phyloP scores from a whole-genome alignment of 2,888 invertebrate species.

The Archaeoteleia sp. region DNA sequence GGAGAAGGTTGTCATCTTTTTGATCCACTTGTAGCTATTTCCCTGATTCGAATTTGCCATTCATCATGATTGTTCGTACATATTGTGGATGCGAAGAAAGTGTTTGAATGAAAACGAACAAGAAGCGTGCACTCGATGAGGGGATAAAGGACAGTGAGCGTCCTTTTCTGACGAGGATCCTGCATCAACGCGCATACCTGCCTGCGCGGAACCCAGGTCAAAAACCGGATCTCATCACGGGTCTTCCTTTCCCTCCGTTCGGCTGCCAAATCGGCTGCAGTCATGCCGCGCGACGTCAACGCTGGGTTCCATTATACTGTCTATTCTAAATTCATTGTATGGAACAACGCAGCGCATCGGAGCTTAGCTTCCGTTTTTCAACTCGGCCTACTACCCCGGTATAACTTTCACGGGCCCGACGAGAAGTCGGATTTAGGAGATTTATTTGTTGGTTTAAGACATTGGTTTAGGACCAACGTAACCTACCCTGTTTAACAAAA shows the following conservation, averaged over 20 bases:
- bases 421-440: conserved; percentile 2
- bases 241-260: conserved; percentile 27
- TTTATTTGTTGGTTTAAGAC: conserved; percentile 19
- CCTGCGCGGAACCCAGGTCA: conserved; percentile 56
- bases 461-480: no score
- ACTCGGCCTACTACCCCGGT: conserved; percentile 16
- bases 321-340: conserved; percentile 10
- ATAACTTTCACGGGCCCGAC: conserved; percentile 9
- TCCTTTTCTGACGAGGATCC: conserved; percentile 38
- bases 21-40: no score
- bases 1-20: no score
- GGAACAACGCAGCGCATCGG: conserved; percentile 2
- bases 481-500: no score
- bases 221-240: conserved; percentile 60
- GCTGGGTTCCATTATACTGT: conserved; percentile 16
- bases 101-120: no score
- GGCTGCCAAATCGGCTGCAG: conserved; percentile 36
- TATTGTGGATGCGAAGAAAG: no score
- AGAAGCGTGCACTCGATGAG: no score
- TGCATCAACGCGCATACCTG: conserved; percentile 40
- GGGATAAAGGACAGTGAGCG: conserved; percentile 34
- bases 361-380: conserved; percentile 21
- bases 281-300: conserved; percentile 25
- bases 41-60: no score
- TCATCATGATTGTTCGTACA: no score